A percentile compares a stretch with the other conserved stretches of the same genome.
These are phyloP conservation scores for Mallotus villosus DNA, from an alignment of 2,797 vertebrate species.

Conservation along the genomic window DNA sequence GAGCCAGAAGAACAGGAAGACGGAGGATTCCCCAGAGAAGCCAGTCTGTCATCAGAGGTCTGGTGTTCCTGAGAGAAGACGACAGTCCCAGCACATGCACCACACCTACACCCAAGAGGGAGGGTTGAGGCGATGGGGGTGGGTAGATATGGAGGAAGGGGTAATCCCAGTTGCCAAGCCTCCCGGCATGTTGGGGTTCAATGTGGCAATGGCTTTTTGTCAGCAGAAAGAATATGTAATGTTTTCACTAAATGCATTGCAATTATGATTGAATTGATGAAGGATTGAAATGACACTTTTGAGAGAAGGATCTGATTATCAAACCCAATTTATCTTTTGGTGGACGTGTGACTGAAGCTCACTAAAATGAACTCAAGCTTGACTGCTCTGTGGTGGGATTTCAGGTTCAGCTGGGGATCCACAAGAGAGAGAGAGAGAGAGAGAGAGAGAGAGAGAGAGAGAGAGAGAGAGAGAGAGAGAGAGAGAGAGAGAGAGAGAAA, in stretches of 20 bases:
- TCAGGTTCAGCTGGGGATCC: conserved; percentile 60
- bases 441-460: conserved; percentile 5
- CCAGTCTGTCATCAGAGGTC: background rate
- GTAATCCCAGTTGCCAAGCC: background rate
- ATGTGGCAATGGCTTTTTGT: background rate
- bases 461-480: background rate
- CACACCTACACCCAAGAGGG: background rate
- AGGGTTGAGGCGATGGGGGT: too few relatives aligned
- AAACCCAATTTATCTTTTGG: conserved; percentile 14
- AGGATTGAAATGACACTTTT: background rate
- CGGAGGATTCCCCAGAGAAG: too few relatives aligned
- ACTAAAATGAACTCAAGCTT: conserved; percentile 68
- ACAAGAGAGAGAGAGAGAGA: conserved; percentile 11
- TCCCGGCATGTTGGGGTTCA: background rate
- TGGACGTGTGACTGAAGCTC: conserved; percentile 64
- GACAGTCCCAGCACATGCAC: background rate
- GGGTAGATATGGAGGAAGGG: too few relatives aligned
- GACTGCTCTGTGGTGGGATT: conserved; percentile 70
- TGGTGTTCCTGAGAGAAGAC: background rate
- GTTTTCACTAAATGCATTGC: too few relatives aligned
- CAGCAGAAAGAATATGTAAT: background rate
- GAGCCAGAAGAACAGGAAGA: background rate
- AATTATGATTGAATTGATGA: too few relatives aligned
- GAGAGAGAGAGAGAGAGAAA: background rate
- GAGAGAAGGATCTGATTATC: background rate